Conservation (phyloP, 2,888 invertebrate species). For the Philopedon plagiatum region DNA sequence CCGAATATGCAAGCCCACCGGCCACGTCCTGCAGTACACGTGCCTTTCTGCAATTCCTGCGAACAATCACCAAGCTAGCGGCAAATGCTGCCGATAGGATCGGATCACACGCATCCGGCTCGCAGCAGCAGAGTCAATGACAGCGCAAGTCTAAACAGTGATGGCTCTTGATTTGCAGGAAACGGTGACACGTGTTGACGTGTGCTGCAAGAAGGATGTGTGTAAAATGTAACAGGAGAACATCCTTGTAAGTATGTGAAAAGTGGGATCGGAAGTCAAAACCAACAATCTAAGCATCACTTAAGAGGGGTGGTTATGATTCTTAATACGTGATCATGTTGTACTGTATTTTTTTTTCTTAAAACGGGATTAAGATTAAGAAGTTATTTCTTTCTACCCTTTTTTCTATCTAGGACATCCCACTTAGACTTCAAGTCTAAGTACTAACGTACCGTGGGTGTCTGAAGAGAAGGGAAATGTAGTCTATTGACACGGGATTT, state of each 20-base stretch:
- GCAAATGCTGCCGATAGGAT: conserved; percentile 16
- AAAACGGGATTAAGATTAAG: too few relatives aligned
- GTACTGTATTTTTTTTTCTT: too few relatives aligned
- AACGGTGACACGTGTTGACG: conserved; percentile 16
- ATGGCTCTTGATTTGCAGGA: conserved; percentile 26
- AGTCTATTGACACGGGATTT: too few relatives aligned
- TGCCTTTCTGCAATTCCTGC: conserved; percentile 24
- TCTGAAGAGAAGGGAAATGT: too few relatives aligned
- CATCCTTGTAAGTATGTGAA: neutral
- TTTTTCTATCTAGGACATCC: too few relatives aligned
- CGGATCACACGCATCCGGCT: conserved; percentile 21
- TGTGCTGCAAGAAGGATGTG: conserved; percentile 1
- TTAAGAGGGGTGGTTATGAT: too few relatives aligned
- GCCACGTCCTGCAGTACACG: conserved; percentile 26
- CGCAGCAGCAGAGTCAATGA: conserved; percentile 29
- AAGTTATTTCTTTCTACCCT: too few relatives aligned
- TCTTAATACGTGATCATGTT: too few relatives aligned
- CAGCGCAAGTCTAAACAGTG: conserved; percentile 18
- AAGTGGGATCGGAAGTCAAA: too few relatives aligned
- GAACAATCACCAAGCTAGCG: conserved; percentile 16
- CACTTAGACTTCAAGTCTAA: too few relatives aligned
- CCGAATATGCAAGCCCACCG: conserved; percentile 27
- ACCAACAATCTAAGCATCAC: too few relatives aligned
- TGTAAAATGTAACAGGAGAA: conserved; percentile 16
- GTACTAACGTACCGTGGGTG: too few relatives aligned